Percentiles rank a stretch among this genome's conserved stretches.
Evolutionary conservation across 2,888 invertebrate species (phyloP).

Genomic region (Tipula confusa): DNA sequence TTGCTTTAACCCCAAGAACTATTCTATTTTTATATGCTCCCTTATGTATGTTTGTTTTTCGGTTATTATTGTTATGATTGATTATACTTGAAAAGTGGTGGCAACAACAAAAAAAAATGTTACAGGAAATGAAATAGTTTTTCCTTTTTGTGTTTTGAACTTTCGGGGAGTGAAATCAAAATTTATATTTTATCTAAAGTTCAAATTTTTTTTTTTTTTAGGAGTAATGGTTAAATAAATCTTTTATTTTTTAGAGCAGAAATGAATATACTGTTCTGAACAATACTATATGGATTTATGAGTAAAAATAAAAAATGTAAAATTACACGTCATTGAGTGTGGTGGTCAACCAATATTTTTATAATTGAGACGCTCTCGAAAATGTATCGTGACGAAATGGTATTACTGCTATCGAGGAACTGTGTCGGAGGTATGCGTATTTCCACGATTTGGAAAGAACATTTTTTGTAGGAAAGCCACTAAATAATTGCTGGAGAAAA

Average conservation of each 20-base stretch:
- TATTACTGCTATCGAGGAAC: too few relatives aligned
- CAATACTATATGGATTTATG: too few relatives aligned
- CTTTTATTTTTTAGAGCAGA: not conserved
- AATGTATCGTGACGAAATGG: too few relatives aligned
- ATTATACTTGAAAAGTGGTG: conserved; percentile 3
- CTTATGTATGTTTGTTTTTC: not conserved
- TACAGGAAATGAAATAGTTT: conserved; percentile 12
- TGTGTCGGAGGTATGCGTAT: too few relatives aligned
- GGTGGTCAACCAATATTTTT: too few relatives aligned
- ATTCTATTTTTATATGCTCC: not conserved
- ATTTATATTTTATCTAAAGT: not conserved
- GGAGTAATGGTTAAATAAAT: not conserved
- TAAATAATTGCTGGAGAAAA: too few relatives aligned
- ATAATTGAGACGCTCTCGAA: too few relatives aligned
- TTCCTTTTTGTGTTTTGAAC: not conserved
- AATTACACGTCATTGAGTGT: too few relatives aligned
- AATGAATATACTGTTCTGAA: not conserved
- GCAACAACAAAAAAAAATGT: not conserved
- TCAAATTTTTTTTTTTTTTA: not conserved
- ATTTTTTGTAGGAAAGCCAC: too few relatives aligned
- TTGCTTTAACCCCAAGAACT: not conserved
- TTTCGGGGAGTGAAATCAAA: not conserved
- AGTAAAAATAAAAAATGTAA: too few relatives aligned
- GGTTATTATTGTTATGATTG: not conserved
- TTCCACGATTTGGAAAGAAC: too few relatives aligned